These are phyloP conservation scores for Prenolepis imparis DNA, from an alignment of 2,888 invertebrate genomes.

Conservation along the genomic window DNA sequence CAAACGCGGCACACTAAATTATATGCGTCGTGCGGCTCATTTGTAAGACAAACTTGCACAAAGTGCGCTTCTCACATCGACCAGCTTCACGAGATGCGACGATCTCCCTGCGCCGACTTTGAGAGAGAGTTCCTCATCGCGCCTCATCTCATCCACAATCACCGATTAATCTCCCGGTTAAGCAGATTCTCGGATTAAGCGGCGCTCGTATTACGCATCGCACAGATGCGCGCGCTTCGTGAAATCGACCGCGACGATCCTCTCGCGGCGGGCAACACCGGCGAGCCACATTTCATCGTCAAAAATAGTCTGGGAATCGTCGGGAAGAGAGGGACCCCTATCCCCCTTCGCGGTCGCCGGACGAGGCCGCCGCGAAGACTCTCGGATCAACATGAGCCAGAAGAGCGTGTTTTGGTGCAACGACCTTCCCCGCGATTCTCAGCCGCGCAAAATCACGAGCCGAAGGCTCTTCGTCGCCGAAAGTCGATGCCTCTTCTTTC, in stretches of 20 bases:
- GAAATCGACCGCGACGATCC: slow-evolving; percentile 73
- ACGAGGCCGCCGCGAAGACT: slow-evolving; percentile 57
- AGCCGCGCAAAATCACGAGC: slow-evolving; percentile 49
- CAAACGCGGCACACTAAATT: slow-evolving; percentile 81
- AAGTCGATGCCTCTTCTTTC: background rate
- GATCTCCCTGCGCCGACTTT: slow-evolving; percentile 48
- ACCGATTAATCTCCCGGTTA: slow-evolving; percentile 83
- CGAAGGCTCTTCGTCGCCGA: background rate
- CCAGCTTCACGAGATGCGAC: slow-evolving; percentile 55
- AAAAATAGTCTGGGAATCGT: slow-evolving; percentile 82
- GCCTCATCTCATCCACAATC: slow-evolving; percentile 83
- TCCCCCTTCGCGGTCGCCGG: slow-evolving; percentile 46
- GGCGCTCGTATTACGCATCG: slow-evolving; percentile 57
- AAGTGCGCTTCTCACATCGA: slow-evolving; percentile 65
- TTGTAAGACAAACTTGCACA: slow-evolving; percentile 84
- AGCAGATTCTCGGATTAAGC: slow-evolving; percentile 82
- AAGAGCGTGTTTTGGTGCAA: slow-evolving; percentile 83
- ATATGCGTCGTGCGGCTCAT: slow-evolving; percentile 85
- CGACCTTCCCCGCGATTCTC: slow-evolving; percentile 76
- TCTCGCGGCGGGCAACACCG: slow-evolving; percentile 59
- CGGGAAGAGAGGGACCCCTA: slow-evolving; percentile 57
- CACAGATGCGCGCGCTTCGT: slow-evolving; percentile 60
- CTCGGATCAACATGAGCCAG: slow-evolving; percentile 58
- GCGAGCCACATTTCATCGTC: slow-evolving; percentile 80
- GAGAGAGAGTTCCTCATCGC: slow-evolving; percentile 63